Base-by-base conservation (phyloP, 2,888 invertebrate genomes). In the Helicoverpa assulta region DNA sequence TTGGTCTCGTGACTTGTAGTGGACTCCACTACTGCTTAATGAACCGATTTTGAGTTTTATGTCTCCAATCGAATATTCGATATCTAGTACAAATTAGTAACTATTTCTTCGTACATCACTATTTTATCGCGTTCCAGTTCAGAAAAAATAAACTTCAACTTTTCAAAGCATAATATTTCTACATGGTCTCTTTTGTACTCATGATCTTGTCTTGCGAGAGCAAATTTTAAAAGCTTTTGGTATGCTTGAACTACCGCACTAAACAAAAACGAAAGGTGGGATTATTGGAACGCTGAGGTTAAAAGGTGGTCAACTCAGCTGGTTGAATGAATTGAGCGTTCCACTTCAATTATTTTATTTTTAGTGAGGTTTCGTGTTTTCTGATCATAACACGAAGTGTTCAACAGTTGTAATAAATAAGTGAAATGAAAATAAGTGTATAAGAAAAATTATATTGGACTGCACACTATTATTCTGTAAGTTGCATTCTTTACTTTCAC, bases 271-370 rank as follows among this genome's bases (percentile, higher is more conserved):
- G 2, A 26, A 1, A 60, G 59, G 51, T 50, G 51, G 50, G 10
- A 0, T 4, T 57, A 8, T 29, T 57, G 76, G 47, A 71, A 21
- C 70, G 21, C 47, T 50, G 29, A 76, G 68, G 68, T 47, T 40
- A 76, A 40, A 71, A 68, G 47, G 67, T 74, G 43, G n/a, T 26
- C 54, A n/a, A n/a, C 5, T 47, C 47, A 47, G 47, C 47, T 47
- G 47, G 47, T 47, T 53, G 53, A 21, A 53, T 53, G 53, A 21
- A 53, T 21, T 5, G 12, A 16, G 21, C 4, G 52, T 52, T 19
- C n/a, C 18, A 18, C 14, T 16, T 26, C 21, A 21, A 26, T 21
- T 26, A 53, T 26, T 26, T 7, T 40, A 40, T 40, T 10, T 40
- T 40, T 21, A 14, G 10, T 26, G 16, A 21, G 26, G 53, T 53